Base-by-base conservation (phyloP, 1,140 invertebrate genomes). In the Apis dorsata region DNA sequence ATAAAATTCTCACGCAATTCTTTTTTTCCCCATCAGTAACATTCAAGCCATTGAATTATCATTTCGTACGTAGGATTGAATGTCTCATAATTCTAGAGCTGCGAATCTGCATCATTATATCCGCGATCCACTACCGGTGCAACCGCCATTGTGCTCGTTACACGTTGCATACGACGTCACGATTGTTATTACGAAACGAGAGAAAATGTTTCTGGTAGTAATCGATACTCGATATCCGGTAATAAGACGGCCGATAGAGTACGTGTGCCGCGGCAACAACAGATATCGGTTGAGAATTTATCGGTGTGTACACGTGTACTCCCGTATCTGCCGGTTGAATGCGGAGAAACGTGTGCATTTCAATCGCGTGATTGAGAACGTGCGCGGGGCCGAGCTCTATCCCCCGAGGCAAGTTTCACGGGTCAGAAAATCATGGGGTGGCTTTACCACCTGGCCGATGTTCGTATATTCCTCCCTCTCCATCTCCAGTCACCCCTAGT, bases 371-470 rank as follows among this genome's bases (percentile, higher is more conserved):
- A 81, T 88, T 72, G 86, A 88, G 78, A 78, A 77, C 60, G 83
- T 81, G 76, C 74, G 68, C 66, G n/a, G 77, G 80, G 75, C 63
- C 57, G 74, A n/a, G 49, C 66, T 72, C 34, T 76, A 44, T 44
- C 81, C 63, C 79, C 76, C 78, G 12, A 65, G 79, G 79, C 53
- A 77, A 86, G 84, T 84, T 81, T 83, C 75, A 83, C 87, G 81
- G 78, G 82, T 84, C 85, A 86, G 89, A 90, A 89, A 88, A 88
- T 88, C 84, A 87, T 85, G 86, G 88, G 85, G 85, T 87, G 69
- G 83, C 63, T 85, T 83, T 85, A 82, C 90, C 90, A 91, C 90
- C 90, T 91, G 90, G 90, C 84, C 89, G 85, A 79, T 83, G 80
- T 78, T 65, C 76, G 65, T 70, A 44, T 55, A 69, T 24, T 57